phyloP scores from a whole-genome alignment of 1,140 invertebrate species.

The Formica selysi region DNA sequence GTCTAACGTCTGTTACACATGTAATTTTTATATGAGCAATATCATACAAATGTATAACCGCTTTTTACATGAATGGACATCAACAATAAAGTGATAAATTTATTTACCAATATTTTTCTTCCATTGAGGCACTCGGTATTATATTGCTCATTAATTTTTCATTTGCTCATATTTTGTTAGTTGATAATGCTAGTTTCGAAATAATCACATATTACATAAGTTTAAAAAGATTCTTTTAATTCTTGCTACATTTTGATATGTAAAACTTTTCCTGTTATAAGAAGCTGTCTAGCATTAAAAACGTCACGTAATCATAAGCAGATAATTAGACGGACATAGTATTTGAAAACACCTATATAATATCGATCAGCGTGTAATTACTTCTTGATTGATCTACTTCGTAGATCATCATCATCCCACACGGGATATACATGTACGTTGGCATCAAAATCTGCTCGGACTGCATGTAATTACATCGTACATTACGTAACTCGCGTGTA shows the following conservation, averaged over 20 bases:
- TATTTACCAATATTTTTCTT: neutral
- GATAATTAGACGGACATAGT: constrained; percentile 16
- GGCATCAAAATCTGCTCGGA: constrained; percentile 43
- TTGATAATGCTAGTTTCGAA: constrained; percentile 8
- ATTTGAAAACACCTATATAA: constrained; percentile 12
- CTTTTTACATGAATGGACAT: neutral
- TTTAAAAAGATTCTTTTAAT: neutral
- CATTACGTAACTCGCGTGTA: constrained; percentile 48
- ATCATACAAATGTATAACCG: constrained; percentile 11
- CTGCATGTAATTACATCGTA: constrained; percentile 23
- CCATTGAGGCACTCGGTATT: too few relatives aligned
- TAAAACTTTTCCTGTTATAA: neutral
- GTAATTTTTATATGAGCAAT: neutral
- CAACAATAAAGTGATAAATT: neutral
- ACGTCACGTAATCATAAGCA: neutral
- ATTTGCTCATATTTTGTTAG: too few relatives aligned
- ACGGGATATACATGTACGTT: neutral
- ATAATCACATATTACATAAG: neutral
- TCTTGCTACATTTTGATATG: neutral
- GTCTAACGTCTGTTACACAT: neutral
- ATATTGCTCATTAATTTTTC: too few relatives aligned
- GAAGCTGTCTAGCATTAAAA: neutral
- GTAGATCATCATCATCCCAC: neutral
- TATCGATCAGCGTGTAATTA: constrained; percentile 47
- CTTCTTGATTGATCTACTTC: constrained; percentile 20